These are phyloP conservation scores for Megamerina dolium DNA, from an alignment of 2,888 invertebrate genomes.

Conservation along the genomic window DNA sequence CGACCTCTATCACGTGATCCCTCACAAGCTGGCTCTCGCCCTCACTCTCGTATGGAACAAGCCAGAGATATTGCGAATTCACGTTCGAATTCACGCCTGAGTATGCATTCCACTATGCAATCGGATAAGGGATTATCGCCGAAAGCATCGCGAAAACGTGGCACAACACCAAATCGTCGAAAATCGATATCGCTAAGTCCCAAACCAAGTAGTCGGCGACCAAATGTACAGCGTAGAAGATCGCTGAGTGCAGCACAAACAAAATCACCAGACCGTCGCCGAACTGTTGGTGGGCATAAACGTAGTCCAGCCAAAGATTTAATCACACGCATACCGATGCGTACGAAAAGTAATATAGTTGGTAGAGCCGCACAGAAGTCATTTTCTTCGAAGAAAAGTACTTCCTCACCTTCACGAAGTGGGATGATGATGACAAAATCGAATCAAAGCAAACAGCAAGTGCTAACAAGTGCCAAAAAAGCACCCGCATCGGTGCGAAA, in stretches of 20 bases:
- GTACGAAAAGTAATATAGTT: conserved; percentile 21
- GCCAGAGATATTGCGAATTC: conserved; percentile 31
- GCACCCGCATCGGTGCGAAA: conserved; percentile 24
- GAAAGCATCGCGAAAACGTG: conserved; percentile 26
- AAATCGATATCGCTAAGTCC: conserved; percentile 41
- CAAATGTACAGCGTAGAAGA: conserved; percentile 23
- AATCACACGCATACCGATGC: conserved; percentile 35
- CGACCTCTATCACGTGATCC: conserved; percentile 28
- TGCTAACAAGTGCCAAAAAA: conserved; percentile 48
- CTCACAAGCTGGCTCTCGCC: conserved; percentile 27
- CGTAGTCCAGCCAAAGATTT: conserved; percentile 10
- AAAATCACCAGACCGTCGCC: conserved; percentile 3
- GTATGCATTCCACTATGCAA: conserved; percentile 29
- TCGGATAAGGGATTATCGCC: conserved; percentile 29
- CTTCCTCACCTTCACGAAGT: conserved; percentile 1
- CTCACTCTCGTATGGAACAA: conserved; percentile 35
- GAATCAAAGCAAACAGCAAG: conserved; percentile 28
- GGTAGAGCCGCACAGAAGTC: conserved; percentile 17
- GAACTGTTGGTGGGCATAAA: conserved; percentile 15
- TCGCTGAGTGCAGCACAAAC: conserved; percentile 35
- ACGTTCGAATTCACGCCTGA: conserved; percentile 32
- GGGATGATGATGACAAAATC: conserved; percentile 13
- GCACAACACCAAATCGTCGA: conserved; percentile 25
- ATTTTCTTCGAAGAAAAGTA: conserved; percentile 18
- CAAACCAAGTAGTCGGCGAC: conserved; percentile 14